Base-by-base conservation (phyloP, 2,113 vertebrate genomes). In the Siniperca knerii region DNA sequence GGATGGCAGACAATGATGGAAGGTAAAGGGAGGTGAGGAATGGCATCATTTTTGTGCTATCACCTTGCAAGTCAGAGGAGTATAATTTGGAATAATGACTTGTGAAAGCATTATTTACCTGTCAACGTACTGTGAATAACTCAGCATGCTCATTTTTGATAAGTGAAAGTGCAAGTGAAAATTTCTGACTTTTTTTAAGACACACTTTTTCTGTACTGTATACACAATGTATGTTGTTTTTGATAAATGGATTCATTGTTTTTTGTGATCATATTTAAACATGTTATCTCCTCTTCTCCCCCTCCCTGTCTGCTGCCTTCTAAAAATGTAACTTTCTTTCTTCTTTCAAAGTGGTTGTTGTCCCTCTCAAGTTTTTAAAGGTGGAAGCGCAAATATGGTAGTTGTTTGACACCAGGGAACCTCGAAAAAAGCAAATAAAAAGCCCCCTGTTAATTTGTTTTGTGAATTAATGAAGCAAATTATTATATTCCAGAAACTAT, bases 81-180 rank as follows among this genome's bases (percentile, higher is more conserved):
- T 72, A 25, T 67, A 35, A 71, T 67, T 37, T 75, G 33, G 61
- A 79, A 69, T 37, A 62, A 70, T 21, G 44, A 72, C 60, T 67
- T 67, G 71, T 66, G 60, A 54, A 76, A 79, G 50, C 33, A 54
- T 71, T 23, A 67, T 71, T 79, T 69, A 65, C 70, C 33, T 25
- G 71, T 60, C 35, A 52, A 33, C 12, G 4, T 37, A 21, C 55
- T n/a, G n/a, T 57, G 65, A 80, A 62, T 50, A 71, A 66, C 35
- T 67, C 35, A 42, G 21, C 16, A 42, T 33, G 20, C 15, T 52
- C 25, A 16, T 33, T 65, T 20, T 52, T 76, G 62, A 78, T 23
- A 1, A 8, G 6, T 40, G 40, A 7, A 40, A 40, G 25, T 67
- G 4, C 3, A 62, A 16, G 2, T 57, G 46, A 20, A 69, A 73